phyloP scores from a whole-genome alignment of 2,113 vertebrate genomes.

The Corythornis vintsioides region DNA sequence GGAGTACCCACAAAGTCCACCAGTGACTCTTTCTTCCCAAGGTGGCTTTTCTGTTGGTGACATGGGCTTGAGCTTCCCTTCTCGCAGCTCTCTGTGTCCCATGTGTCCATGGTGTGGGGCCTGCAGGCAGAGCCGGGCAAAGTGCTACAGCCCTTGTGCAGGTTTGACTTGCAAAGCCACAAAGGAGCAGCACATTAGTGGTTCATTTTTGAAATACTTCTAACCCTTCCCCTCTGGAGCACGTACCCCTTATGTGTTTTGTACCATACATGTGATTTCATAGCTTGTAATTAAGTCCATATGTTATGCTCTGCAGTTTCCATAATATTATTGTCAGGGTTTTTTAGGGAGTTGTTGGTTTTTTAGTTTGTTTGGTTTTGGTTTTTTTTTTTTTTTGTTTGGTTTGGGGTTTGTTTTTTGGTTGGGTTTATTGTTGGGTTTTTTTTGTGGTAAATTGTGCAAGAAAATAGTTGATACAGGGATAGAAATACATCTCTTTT shows the following conservation, averaged over 20 bases:
- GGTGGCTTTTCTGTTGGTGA: background rate
- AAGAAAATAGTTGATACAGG: slow-evolving; percentile 56
- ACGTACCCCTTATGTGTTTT: background rate
- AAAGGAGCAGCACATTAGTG: background rate
- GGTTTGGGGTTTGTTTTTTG: background rate
- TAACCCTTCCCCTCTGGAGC: background rate
- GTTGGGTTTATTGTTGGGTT: background rate
- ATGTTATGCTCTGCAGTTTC: background rate
- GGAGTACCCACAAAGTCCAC: background rate
- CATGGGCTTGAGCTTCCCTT: background rate
- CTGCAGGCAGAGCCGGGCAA: background rate
- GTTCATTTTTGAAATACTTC: background rate
- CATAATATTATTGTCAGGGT: slow-evolving; percentile 7
- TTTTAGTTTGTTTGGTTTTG: background rate
- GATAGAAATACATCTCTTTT: slow-evolving; percentile 40
- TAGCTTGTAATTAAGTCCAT: slow-evolving; percentile 28
- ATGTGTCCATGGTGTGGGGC: accelerated
- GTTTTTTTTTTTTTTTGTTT: background rate
- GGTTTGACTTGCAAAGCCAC: background rate
- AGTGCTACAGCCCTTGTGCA: background rate
- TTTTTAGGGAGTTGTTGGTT: background rate
- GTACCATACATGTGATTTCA: slow-evolving; percentile 26
- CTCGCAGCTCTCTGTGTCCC: background rate
- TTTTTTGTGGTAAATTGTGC: slow-evolving; percentile 44
- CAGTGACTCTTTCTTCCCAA: background rate